Percentiles rank a stretch among this genome's conserved stretches.
phyloP scores from a whole-genome alignment of 2,113 vertebrate species.

The Alligator sinensis region DNA sequence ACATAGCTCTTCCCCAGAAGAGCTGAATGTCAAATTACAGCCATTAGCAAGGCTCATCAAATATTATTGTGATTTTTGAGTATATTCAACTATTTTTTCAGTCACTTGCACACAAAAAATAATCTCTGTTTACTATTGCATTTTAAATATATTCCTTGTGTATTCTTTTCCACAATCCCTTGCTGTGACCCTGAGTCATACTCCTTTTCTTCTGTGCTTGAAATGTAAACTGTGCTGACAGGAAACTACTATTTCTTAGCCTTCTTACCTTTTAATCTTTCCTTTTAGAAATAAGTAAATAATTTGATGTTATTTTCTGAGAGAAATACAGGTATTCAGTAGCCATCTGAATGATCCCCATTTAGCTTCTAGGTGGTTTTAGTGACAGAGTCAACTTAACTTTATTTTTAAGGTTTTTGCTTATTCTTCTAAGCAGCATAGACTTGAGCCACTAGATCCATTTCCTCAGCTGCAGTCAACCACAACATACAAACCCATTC shows the following conservation, averaged over 20 bases:
- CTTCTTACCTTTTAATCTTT: neutral
- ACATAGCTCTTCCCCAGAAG: neutral
- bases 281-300: neutral
- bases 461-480: no score
- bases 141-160: no score
- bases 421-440: neutral
- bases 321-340: neutral
- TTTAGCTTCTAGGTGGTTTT: neutral
- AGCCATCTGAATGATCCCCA: neutral
- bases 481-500: no score
- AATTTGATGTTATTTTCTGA: conserved; percentile 22
- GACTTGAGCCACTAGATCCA: no score
- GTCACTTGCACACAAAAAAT: neutral
- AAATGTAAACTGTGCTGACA: neutral
- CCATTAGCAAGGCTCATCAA: neutral
- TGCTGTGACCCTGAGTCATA: neutral
- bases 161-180: neutral
- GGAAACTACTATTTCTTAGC: neutral
- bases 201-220: neutral
- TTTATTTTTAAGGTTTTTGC: neutral
- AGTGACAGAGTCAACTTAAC: neutral
- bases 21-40: neutral
- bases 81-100: neutral
- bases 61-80: neutral
- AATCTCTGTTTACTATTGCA: no score